These are phyloP conservation scores for Ceuthmochares aereus DNA, from an alignment of 2,113 vertebrate genomes.

Conservation along the genomic window DNA sequence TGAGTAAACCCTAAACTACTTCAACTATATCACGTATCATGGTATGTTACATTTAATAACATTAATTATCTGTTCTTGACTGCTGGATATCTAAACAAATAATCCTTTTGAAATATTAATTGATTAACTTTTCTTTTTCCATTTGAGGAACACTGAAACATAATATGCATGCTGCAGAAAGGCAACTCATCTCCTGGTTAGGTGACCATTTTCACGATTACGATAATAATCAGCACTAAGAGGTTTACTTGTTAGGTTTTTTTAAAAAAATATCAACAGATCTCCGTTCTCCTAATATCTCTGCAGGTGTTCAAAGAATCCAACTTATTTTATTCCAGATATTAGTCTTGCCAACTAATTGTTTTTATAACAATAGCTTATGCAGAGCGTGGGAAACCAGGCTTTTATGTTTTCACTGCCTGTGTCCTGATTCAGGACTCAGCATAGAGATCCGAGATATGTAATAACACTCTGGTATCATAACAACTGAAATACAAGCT, in stretches of 20 bases:
- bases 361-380: constrained; percentile 78
- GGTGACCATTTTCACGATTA: background rate
- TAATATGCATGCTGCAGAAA: background rate
- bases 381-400: constrained; percentile 72
- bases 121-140: background rate
- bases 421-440: constrained; percentile 26
- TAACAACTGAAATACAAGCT: background rate
- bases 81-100: background rate
- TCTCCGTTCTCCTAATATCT: constrained; percentile 16
- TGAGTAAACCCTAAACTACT: background rate
- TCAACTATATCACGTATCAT: background rate
- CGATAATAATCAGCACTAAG: background rate
- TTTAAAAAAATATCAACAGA: background rate
- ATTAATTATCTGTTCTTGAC: background rate
- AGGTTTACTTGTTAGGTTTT: background rate
- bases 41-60: background rate
- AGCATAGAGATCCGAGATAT: background rate
- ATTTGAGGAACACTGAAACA: background rate
- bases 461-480: background rate
- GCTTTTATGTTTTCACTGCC: constrained; percentile 65
- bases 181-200: background rate
- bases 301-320: constrained; percentile 63
- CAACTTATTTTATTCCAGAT: constrained; percentile 49
- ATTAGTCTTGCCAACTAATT: constrained; percentile 74
- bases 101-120: background rate